Evolutionary conservation across 23 tunicate species (phyloP), one percentile per base, ranked within the genome.

Genomic region (Styela plicata): DNA sequence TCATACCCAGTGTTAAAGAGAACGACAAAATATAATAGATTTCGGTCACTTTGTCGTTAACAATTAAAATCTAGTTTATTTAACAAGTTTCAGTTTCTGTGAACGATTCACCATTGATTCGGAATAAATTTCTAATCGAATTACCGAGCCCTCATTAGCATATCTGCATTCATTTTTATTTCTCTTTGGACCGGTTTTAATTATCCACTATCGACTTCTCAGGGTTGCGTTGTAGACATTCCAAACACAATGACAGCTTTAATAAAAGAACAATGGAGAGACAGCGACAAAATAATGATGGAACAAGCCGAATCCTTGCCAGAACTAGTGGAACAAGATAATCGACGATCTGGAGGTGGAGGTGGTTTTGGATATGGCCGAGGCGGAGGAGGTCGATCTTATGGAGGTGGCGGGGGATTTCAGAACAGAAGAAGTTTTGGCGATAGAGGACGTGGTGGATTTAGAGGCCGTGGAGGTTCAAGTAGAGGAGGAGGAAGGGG

Each of bases 221-320:
- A 89, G 95, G 96, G 93, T 62, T 96, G 92, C 2, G 99, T 89
- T 22, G 90, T 90, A 63, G 96, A 95, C 66, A 80, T 95, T 36
- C 96, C 99, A 2, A 70, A 80, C 62, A 74, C 83, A 1, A 73
- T 79, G 84, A 95, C 92, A 17, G 83, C 80, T 17, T 66, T 86
- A 31, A 69, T 95, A 44, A 79, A 80, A 66, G 62, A 33, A 22
- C 24, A 20, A 5, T 95, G 99, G 99, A 69, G 63, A 30, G 89
- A 95, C 69, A 57, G 73, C 63, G 71, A 63, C 18, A 23, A 29
- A 13, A 23, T 80, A 31, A 67, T 75, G 29, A 81, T 95, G 20
- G 2, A 36, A 23, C 78, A 69, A 16, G 91, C 89, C 35, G 84
- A 78, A n/a, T 69, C 35, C 1, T 69, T 89, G 24, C 95, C 98